Evolutionary conservation across 2,113 vertebrate species (phyloP), one percentile per base, ranked within the genome.

Genomic region (Neodon shergylaensis): DNA sequence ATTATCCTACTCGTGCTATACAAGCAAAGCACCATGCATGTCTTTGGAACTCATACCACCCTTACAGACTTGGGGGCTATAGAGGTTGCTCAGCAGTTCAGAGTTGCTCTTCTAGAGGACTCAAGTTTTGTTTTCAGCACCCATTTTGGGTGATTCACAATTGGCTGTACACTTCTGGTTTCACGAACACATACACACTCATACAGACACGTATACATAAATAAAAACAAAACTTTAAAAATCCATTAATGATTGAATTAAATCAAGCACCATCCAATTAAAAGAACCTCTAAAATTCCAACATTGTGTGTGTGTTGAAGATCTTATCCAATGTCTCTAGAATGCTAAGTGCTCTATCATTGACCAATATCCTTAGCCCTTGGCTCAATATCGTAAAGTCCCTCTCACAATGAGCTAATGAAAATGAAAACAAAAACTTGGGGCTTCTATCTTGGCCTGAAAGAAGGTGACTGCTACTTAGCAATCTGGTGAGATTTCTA

Each of bases 401-500:
- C 42, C 58, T 26, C 52, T 86, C 8, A 82, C 6, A 47, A 94
- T 78, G 68, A 92, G 54, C 61, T 92, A 93, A 93, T 85, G 70
- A 93, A 66, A 93, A 84, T 47, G 76, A 94, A 78, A 97, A 92
- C 76, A 28, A 68, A 95, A 92, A 90, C 52, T 78, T 49, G 66
- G 44, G 39, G 73, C 61, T 73, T 96, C n/a, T 88, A 63, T 81
- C 47, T 84, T 94, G 85, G 92, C 39, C 74, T 93, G 47, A 94
- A 91, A 91, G 82, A 95, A 73, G 58, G 93, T 94, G 58, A 72
- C 52, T 93, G 88, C 89, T 96, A 94, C 61, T 88, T 21, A 81
- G 82, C 1, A 13, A 95, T 68, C 66, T 92, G 92, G 73, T 47
- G 47, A 95, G 90, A 95, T 65, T 97, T 96, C 90, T 89, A 94